Conservation (phyloP, 2,113 vertebrate genomes). For the Sciurus niger region DNA sequence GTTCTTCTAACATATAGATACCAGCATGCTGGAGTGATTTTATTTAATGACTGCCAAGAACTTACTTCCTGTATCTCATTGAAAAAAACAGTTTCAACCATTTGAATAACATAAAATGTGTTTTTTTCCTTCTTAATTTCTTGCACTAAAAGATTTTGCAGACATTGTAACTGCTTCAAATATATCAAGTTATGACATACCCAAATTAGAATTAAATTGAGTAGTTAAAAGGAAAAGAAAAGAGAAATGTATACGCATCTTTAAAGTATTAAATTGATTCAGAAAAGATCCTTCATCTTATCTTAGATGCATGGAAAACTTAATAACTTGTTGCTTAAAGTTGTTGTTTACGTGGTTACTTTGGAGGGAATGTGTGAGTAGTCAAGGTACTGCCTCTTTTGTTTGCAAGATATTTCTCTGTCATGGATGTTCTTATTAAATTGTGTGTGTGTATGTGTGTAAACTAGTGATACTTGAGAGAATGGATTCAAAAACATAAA, state of each 20-base stretch:
- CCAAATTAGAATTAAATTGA: constrained; percentile 34
- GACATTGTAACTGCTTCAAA: constrained; percentile 31
- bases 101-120: constrained; percentile 13
- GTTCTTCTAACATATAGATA: not conserved
- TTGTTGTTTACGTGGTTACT: constrained; percentile 35
- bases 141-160: constrained; percentile 38
- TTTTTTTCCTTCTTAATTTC: constrained; percentile 48
- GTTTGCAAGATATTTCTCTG: constrained; percentile 51
- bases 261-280: constrained; percentile 5
- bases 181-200: constrained; percentile 26
- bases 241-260: constrained; percentile 10
- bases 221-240: constrained; percentile 27
- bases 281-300: not conserved
- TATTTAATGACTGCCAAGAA: constrained; percentile 46
- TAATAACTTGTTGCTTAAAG: constrained; percentile 44
- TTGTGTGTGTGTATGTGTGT: not conserved
- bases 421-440: not conserved
- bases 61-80: constrained; percentile 9
- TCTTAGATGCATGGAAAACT: not conserved
- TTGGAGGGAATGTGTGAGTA: constrained; percentile 6
- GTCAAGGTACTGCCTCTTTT: not conserved
- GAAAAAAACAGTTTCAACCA: constrained; percentile 50
- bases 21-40: not conserved
- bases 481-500: constrained; percentile 55
- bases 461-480: constrained; percentile 24